These are phyloP conservation scores for Cataglyphis cursor DNA, from an alignment of 2,888 invertebrate species.

Conservation along the genomic window DNA sequence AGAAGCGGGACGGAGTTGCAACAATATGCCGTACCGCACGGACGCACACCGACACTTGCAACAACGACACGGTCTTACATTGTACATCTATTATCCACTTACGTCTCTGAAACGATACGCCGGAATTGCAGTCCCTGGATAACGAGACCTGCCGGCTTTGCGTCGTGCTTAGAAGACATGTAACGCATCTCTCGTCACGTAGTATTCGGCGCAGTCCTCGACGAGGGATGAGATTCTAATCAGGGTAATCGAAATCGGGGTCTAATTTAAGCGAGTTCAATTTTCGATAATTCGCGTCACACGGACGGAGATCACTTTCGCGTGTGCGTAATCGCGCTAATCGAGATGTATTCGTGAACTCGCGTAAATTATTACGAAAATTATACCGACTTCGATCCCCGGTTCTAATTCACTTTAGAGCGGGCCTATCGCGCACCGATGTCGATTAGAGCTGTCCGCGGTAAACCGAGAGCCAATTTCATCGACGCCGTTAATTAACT, in stretches of 20 bases:
- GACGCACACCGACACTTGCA: slow-evolving; percentile 73
- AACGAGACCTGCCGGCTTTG: slow-evolving; percentile 76
- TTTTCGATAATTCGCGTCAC: slow-evolving; percentile 47
- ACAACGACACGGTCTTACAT: slow-evolving; percentile 77
- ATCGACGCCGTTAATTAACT: slow-evolving; percentile 12
- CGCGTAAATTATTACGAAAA: slow-evolving; percentile 12
- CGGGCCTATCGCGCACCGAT: not conserved
- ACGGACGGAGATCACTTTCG: not conserved
- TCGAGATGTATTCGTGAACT: slow-evolving; percentile 15
- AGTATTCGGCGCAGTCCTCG: slow-evolving; percentile 12
- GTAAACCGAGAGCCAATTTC: slow-evolving; percentile 33
- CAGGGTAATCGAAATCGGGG: slow-evolving; percentile 32
- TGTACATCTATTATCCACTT: slow-evolving; percentile 81
- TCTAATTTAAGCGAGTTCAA: slow-evolving; percentile 19
- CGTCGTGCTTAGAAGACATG: slow-evolving; percentile 68
- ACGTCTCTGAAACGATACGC: slow-evolving; percentile 81
- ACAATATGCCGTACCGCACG: slow-evolving; percentile 60
- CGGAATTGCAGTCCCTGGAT: slow-evolving; percentile 80
- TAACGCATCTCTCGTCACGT: slow-evolving; percentile 67
- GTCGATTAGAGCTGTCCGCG: slow-evolving; percentile 8
- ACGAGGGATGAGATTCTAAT: slow-evolving; percentile 14
- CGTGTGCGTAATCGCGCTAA: not conserved
- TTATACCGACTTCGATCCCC: slow-evolving; percentile 5
- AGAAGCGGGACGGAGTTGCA: slow-evolving; percentile 69
- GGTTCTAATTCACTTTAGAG: slow-evolving; percentile 11